Evolutionary conservation across 1,140 invertebrate genomes (phyloP).

Genomic region (Achatina immaculata): DNA sequence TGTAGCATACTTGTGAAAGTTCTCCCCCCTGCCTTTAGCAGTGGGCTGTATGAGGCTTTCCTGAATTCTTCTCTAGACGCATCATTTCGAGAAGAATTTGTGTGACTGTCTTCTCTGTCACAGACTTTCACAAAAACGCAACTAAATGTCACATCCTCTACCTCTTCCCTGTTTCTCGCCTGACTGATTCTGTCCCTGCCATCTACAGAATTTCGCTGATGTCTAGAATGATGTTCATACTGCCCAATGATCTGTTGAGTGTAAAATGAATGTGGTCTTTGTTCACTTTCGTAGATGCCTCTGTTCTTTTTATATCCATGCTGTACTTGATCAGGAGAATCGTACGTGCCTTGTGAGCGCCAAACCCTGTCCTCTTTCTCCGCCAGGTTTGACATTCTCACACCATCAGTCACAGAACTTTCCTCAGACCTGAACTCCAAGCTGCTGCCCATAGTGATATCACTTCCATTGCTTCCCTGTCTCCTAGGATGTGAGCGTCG

Average conservation of each 20-base stretch:
- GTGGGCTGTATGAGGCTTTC: not conserved
- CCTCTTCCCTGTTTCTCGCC: not conserved
- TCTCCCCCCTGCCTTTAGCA: not conserved
- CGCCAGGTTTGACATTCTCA: not conserved
- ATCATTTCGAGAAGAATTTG: not conserved
- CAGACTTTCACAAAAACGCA: not conserved
- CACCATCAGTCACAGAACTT: not conserved
- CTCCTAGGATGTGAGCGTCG: not conserved
- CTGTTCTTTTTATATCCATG: too few relatives aligned
- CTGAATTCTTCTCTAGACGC: not conserved
- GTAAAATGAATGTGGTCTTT: too few relatives aligned
- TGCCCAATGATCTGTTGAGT: too few relatives aligned
- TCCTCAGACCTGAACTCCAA: not conserved
- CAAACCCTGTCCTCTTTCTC: not conserved
- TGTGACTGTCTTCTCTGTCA: not conserved
- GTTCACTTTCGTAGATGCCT: too few relatives aligned
- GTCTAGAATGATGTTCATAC: too few relatives aligned
- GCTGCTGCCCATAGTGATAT: conserved; percentile 10
- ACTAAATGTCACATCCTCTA: not conserved
- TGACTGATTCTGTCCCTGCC: too few relatives aligned
- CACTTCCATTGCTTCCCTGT: not conserved
- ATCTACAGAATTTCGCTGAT: too few relatives aligned
- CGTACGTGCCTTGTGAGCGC: too few relatives aligned
- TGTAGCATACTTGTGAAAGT: not conserved
- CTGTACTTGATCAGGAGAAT: too few relatives aligned